Conservation (phyloP, 92 coral and sea anemone species). For the Actinernus sp. region DNA sequence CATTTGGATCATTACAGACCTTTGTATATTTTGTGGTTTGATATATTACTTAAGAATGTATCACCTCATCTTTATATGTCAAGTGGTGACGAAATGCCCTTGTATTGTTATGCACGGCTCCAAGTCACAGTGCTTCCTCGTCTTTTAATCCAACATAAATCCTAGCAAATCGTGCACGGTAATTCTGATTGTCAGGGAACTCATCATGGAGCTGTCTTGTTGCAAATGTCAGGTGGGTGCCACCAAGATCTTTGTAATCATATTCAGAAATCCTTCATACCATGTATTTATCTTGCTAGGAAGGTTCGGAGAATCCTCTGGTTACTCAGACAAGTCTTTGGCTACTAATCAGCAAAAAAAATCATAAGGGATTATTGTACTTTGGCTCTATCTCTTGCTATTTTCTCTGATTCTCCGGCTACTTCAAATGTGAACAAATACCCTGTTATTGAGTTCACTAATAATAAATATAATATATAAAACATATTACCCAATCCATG, state of each 20-base stretch:
- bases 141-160: conserved; percentile 45
- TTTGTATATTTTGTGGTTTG: background rate
- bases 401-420: too few species aligned
- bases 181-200: background rate
- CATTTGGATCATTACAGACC: too few species aligned
- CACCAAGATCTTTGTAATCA: background rate
- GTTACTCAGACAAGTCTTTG: too few species aligned
- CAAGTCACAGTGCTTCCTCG: conserved; percentile 68
- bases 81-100: conserved; percentile 54
- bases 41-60: background rate
- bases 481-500: too few species aligned
- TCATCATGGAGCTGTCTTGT: conserved; percentile 31
- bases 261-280: background rate
- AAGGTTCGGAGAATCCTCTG: too few species aligned
- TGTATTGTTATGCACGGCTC: conserved; percentile 53
- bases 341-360: too few species aligned
- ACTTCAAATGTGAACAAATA: too few species aligned
- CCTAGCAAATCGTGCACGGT: conserved; percentile 24
- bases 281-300: too few species aligned
- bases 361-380: too few species aligned
- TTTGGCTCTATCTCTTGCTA: too few species aligned
- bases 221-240: conserved; percentile 17
- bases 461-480: too few species aligned
- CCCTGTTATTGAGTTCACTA: too few species aligned
- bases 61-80: conserved; percentile 63